Conservation (phyloP, 2,113 vertebrate genomes). For the Seriola dumerili region DNA sequence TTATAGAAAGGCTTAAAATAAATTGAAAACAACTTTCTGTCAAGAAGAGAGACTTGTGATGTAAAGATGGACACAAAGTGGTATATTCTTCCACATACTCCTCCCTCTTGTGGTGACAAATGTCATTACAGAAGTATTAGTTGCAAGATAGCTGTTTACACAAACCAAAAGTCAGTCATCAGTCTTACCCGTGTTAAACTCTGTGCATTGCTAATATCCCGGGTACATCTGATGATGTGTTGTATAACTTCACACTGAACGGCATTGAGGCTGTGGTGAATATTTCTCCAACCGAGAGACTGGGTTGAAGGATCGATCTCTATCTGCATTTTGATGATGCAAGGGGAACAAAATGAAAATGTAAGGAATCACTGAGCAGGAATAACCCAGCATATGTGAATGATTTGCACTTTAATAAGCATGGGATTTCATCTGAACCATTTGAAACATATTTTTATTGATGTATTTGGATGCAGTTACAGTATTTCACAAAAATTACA, state of each 20-base stretch:
- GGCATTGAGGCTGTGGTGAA: not conserved
- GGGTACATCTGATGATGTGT: not conserved
- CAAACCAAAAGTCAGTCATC: not conserved
- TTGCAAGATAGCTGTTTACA: not conserved
- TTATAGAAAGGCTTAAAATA: conserved; percentile 13
- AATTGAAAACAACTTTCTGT: not conserved
- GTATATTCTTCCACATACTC: conserved; percentile 6
- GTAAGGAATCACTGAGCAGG: not conserved
- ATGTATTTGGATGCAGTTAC: not conserved
- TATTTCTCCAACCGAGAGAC: not conserved
- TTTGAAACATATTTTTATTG: not conserved
- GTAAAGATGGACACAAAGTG: not conserved
- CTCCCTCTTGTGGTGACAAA: conserved; percentile 67
- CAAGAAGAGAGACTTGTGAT: not conserved
- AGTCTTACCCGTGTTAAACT: not conserved
- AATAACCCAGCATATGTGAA: not conserved
- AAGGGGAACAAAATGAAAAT: not conserved
- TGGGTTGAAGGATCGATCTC: not conserved
- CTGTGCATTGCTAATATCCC: not conserved
- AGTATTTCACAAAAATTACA: not conserved
- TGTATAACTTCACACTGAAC: not conserved
- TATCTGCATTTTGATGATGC: conserved; percentile 1
- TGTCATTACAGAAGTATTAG: conserved; percentile 33
- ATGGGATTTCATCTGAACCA: not conserved
- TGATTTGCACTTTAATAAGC: not conserved